These are phyloP conservation scores for Acronicta alni DNA, from an alignment of 2,888 invertebrate species.

Conservation along the genomic window DNA sequence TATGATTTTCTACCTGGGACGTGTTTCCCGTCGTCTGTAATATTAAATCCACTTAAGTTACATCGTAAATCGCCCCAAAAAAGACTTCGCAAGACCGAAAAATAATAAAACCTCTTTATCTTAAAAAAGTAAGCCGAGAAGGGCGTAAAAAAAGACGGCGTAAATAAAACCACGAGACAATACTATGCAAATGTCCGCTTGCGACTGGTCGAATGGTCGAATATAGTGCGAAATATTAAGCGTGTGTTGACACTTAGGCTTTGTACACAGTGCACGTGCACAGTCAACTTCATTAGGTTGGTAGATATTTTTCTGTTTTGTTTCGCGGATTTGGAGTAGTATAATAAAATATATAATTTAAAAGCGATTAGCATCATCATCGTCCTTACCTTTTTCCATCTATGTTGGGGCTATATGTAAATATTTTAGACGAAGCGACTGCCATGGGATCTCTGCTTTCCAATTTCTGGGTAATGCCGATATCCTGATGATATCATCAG, in stretches of 20 bases:
- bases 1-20: neutral
- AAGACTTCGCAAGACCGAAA: constrained; percentile 31
- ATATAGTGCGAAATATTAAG: constrained; percentile 60
- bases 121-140: constrained; percentile 56
- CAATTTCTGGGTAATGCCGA: no score
- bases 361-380: no score
- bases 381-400: no score
- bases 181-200: constrained; percentile 60
- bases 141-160: constrained; percentile 45
- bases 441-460: no score
- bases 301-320: no score
- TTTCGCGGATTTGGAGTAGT: no score
- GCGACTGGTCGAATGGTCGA: constrained; percentile 48
- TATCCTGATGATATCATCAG: no score
- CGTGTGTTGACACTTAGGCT: constrained; percentile 45
- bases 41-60: constrained; percentile 19
- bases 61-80: constrained; percentile 42
- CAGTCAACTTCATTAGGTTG: neutral
- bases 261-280: constrained; percentile 18
- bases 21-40: neutral
- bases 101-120: constrained; percentile 55
- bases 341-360: no score
- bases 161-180: constrained; percentile 60
- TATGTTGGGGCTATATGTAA: no score
- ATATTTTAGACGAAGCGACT: no score